Conservation (phyloP, 2,797 vertebrate species). For the Schizopygopsis malacanthus region DNA sequence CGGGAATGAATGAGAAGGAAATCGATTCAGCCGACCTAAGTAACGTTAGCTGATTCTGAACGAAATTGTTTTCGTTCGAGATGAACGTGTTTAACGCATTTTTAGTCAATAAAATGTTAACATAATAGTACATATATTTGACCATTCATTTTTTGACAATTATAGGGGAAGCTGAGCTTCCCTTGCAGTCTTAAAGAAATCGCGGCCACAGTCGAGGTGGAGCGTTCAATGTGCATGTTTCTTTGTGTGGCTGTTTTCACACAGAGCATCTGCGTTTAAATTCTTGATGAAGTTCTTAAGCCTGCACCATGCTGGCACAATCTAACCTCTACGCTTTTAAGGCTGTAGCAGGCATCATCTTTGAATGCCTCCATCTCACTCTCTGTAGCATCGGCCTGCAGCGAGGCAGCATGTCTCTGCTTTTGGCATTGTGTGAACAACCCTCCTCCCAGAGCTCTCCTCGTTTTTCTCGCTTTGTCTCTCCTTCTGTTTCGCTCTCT, state of each 20-base stretch:
- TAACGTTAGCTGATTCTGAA: no score
- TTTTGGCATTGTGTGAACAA: constrained; percentile 37
- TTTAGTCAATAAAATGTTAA: no score
- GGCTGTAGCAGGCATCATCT: constrained; percentile 7
- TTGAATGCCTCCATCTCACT: constrained; percentile 17
- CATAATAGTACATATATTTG: no score
- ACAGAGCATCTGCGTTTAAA: not conserved
- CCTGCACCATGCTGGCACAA: constrained; percentile 22
- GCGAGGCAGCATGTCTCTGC: constrained; percentile 24
- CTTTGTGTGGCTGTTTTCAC: not conserved
- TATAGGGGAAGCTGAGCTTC: no score
- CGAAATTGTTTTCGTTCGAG: no score
- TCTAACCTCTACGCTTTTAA: constrained; percentile 13
- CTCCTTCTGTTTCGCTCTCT: constrained; percentile 19
- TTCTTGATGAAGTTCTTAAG: not conserved
- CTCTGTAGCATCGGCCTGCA: constrained; percentile 14
- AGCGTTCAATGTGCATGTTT: not conserved
- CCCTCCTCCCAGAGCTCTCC: constrained; percentile 18
- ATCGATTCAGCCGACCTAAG: no score
- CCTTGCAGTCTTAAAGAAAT: no score
- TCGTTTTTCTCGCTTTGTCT: constrained; percentile 20
- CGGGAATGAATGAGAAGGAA: no score
- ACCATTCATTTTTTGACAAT: no score
- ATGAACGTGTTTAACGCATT: no score
- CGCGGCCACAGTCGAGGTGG: not conserved